Percentiles rank a stretch among this genome's conserved stretches.
These are phyloP conservation scores for Drosophila subquinaria DNA, from an alignment of 2,888 invertebrate species.

Conservation along the genomic window DNA sequence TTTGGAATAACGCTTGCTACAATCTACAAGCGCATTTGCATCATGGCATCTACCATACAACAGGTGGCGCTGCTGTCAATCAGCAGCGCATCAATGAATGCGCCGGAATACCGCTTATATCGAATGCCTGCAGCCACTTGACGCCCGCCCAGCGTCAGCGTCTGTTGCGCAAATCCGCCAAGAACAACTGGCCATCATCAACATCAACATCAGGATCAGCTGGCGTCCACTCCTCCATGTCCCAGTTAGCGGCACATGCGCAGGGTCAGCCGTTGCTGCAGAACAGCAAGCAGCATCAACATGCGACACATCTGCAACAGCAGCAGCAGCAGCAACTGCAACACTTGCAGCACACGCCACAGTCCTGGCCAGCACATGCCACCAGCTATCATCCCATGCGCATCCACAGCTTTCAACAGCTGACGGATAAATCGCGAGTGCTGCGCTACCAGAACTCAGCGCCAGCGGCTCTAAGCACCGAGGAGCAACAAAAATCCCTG, in stretches of 20 bases:
- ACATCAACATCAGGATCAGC: conserved; percentile 12
- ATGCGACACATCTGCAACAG: conserved; percentile 84
- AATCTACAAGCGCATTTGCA: conserved; percentile 61
- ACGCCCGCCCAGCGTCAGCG: conserved; percentile 84
- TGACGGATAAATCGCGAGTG: conserved; percentile 67
- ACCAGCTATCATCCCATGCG: conserved; percentile 51
- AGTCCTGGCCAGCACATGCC: conserved; percentile 50
- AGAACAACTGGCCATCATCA: conserved; percentile 41
- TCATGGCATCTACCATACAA: conserved; percentile 50
- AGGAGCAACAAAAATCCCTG: conserved; percentile 49
- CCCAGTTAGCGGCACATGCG: conserved; percentile 92
- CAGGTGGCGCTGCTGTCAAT: conserved; percentile 62
- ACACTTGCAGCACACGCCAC: conserved; percentile 73
- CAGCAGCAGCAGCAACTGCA: conserved; percentile 14
- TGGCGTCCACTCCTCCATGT: conserved; percentile 85
- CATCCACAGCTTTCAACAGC: conserved; percentile 45
- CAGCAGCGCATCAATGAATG: conserved; percentile 88
- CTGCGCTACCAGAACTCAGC: conserved; percentile 82
- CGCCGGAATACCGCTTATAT: conserved; percentile 93
- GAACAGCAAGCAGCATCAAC: conserved; percentile 79
- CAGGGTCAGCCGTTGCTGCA: conserved; percentile 93
- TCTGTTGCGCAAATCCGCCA: conserved; percentile 71
- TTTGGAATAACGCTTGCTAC: conserved; percentile 44
- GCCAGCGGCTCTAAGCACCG: conserved; percentile 67
- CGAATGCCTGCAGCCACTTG: conserved; percentile 89